These are phyloP conservation scores for Nannobrachium achirus DNA, from an alignment of 2,113 vertebrate species.

Conservation along the genomic window DNA sequence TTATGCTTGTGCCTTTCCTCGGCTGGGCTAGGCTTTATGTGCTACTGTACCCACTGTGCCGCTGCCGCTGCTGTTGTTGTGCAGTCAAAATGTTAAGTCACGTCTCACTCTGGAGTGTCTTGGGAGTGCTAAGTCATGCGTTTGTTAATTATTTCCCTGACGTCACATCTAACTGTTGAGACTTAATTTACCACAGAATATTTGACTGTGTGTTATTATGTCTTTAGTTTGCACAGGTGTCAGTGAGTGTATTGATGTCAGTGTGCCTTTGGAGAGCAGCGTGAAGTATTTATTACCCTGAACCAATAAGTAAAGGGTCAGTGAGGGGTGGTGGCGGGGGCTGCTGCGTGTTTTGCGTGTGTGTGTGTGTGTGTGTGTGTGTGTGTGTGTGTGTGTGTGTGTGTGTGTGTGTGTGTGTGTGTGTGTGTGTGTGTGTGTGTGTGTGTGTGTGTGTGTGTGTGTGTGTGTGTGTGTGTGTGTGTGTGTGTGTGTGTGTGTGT, in stretches of 20 bases:
- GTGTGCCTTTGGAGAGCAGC: conserved; percentile 43
- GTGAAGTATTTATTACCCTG: conserved; percentile 64
- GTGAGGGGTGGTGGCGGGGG: conserved; percentile 31
- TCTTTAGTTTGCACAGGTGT: conserved; percentile 69
- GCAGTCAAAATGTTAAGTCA: too few species aligned
- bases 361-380: conserved; percentile 1
- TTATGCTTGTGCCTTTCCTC: conserved; percentile 9
- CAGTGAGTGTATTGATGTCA: conserved; percentile 54
- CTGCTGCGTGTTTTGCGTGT: too few species aligned
- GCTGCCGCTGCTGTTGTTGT: background rate
- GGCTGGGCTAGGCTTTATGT: conserved; percentile 26
- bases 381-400: conserved; percentile 24
- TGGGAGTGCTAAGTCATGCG: too few species aligned
- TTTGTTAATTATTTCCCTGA: too few species aligned
- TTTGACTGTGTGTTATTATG: background rate
- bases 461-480: conserved; percentile 25
- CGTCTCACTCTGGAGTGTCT: too few species aligned
- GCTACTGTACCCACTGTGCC: conserved; percentile 39
- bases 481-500: conserved; percentile 11
- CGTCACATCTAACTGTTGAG: too few species aligned
- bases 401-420: conserved; percentile 25
- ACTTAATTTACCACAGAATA: too few species aligned
- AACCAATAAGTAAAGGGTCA: conserved; percentile 64
- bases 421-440: conserved; percentile 13
- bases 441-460: conserved; percentile 13